Conservation (phyloP, 2,113 vertebrate species). For the Cyanoramphus novaezelandiae region DNA sequence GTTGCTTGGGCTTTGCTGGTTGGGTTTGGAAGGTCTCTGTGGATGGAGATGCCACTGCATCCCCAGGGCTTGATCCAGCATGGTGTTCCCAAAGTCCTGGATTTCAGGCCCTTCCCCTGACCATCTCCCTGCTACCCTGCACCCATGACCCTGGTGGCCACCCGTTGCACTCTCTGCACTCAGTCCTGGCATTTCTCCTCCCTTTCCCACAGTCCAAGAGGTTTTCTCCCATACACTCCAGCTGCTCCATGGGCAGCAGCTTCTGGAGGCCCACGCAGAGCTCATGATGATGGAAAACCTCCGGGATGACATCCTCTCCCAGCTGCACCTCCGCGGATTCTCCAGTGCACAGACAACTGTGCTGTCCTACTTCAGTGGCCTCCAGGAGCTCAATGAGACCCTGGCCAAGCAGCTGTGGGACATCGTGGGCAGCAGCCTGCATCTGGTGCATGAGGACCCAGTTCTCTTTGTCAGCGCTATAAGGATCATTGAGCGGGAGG, state of each 20-base stretch:
- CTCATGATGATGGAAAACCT: conserved; percentile 89
- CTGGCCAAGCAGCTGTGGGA: conserved; percentile 86
- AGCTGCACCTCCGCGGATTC: conserved; percentile 69
- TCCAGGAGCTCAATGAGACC: conserved; percentile 83
- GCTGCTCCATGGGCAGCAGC: conserved; percentile 80
- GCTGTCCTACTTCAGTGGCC: conserved; percentile 83
- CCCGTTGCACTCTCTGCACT: background rate
- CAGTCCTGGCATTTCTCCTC: background rate
- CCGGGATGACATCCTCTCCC: conserved; percentile 84
- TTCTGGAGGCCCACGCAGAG: conserved; percentile 88
- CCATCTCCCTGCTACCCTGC: background rate
- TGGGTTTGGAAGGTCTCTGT: background rate
- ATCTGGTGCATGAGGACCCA: conserved; percentile 85
- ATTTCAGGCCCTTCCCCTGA: background rate
- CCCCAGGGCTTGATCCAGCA: background rate
- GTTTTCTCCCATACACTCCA: conserved; percentile 82
- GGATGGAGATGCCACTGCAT: background rate
- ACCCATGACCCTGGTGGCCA: no score
- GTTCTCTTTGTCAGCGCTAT: conserved; percentile 88
- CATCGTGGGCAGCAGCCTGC: conserved; percentile 79
- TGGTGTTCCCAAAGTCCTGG: background rate
- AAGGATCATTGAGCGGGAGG: conserved; percentile 91
- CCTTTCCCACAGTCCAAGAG: conserved; percentile 78
- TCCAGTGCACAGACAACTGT: conserved; percentile 68
- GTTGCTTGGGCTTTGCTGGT: accelerated